Evolutionary conservation across 2,888 invertebrate genomes (phyloP).

Genomic region (Nephrotoma appendiculata): DNA sequence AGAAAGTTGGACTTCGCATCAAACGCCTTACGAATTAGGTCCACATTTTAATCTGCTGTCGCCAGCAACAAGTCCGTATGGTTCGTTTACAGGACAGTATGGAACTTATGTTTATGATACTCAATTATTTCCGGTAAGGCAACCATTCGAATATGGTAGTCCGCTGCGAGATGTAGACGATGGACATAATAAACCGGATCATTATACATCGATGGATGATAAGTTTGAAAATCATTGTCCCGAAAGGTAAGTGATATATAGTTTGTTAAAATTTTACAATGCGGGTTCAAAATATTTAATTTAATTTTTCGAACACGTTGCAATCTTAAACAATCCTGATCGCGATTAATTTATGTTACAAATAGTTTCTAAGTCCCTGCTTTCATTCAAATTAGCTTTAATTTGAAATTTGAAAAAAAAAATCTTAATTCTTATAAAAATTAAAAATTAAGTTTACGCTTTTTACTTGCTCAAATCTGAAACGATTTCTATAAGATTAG

Average conservation of each 20-base stretch:
- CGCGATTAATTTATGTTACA: no score
- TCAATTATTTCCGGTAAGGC: slow-evolving; percentile 52
- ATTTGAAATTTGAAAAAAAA: no score
- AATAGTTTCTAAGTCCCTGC: no score
- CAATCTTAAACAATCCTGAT: no score
- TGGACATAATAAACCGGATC: slow-evolving; percentile 35
- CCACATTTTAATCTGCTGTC: slow-evolving; percentile 61
- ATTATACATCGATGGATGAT: slow-evolving; percentile 37
- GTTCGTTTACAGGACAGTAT: slow-evolving; percentile 48
- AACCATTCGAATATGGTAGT: slow-evolving; percentile 39
- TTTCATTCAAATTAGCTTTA: no score
- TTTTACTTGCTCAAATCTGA: no score
- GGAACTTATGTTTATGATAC: slow-evolving; percentile 56
- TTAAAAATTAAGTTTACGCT: no score
- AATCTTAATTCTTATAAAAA: no score
- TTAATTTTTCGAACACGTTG: no score
- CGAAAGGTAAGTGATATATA: slow-evolving; percentile 18
- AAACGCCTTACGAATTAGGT: slow-evolving; percentile 61
- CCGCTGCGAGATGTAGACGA: slow-evolving; percentile 25
- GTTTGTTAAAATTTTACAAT: neutral
- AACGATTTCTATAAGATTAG: no score
- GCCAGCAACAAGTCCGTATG: slow-evolving; percentile 49
- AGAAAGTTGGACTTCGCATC: slow-evolving; percentile 63
- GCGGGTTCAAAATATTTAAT: no score
- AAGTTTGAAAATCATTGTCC: slow-evolving; percentile 26